Evolutionary conservation across 1,140 invertebrate species (phyloP).

Genomic region (Neodiprion virginianus): DNA sequence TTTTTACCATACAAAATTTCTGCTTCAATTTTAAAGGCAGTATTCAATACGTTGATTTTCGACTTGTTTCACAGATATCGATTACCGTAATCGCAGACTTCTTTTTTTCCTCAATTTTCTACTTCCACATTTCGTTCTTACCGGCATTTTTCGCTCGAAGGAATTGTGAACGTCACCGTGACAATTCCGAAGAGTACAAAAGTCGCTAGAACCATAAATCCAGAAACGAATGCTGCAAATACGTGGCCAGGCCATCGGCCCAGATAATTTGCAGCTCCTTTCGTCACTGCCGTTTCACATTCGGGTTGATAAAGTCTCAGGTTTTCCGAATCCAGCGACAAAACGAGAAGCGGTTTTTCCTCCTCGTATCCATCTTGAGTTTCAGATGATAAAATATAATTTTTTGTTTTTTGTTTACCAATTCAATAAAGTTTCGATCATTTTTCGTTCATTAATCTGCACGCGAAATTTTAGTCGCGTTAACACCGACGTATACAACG

Average conservation of each 20-base stretch:
- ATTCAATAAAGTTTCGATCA: no score
- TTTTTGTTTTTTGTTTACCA: no score
- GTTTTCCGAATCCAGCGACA: slow-evolving; percentile 7
- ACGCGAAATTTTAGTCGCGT: no score
- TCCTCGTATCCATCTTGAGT: slow-evolving; percentile 13
- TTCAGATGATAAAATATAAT: no score
- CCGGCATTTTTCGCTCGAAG: slow-evolving; percentile 3
- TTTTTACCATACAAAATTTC: not conserved
- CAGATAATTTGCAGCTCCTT: slow-evolving; percentile 38
- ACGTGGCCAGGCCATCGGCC: slow-evolving; percentile 41
- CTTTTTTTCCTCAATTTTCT: no score
- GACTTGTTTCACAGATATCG: not conserved
- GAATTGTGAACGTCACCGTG: slow-evolving; percentile 13
- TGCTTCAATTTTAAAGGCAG: not conserved
- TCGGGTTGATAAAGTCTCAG: slow-evolving; percentile 6
- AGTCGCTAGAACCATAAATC: slow-evolving; percentile 20
- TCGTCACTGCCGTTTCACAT: slow-evolving; percentile 28
- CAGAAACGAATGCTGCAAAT: slow-evolving; percentile 34
- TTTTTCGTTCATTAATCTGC: no score
- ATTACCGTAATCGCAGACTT: no score
- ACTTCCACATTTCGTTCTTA: not conserved
- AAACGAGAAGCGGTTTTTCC: slow-evolving; percentile 19
- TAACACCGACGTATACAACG: no score
- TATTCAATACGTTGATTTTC: not conserved
- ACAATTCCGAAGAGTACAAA: slow-evolving; percentile 28